Percentiles rank a stretch among this genome's conserved stretches.
phyloP scores from a whole-genome alignment of 1,140 invertebrate species.

The Ridgeia piscesae region DNA sequence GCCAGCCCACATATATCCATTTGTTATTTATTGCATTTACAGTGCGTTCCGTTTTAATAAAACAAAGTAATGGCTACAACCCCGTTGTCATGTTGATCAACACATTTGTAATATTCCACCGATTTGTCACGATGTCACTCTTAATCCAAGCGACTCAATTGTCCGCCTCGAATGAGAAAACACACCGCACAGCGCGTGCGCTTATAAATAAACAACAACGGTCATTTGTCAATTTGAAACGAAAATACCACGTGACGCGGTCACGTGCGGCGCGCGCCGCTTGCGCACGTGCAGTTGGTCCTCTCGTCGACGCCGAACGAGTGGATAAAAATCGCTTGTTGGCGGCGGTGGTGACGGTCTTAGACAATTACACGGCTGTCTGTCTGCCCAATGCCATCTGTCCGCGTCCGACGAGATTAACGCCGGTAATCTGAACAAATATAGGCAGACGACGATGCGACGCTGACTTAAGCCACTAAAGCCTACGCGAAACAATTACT shows the following conservation, averaged over 20 bases:
- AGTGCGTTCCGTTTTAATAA: not conserved
- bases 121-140: not conserved
- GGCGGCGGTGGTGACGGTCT: not conserved
- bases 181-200: not conserved
- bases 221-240: conserved; percentile 1
- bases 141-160: not conserved
- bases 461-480: not conserved
- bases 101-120: not conserved
- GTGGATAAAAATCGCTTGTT: not conserved
- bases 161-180: not conserved
- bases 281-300: not conserved
- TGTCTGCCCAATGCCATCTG: not conserved
- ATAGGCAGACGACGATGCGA: not conserved
- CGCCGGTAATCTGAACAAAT: not conserved
- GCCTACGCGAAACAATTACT: not conserved
- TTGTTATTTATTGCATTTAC: too few relatives aligned
- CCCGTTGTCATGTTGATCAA: not conserved
- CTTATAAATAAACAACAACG: not conserved
- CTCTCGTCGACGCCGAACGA: not conserved
- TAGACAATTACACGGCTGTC: not conserved
- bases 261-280: not conserved
- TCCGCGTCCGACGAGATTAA: not conserved
- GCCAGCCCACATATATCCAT: too few relatives aligned
- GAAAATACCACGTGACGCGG: not conserved
- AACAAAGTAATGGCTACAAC: not conserved